A percentile compares a stretch with the other conserved stretches of the same genome.
Conservation (phyloP, 2,888 invertebrate species). For the Eulithis testata region DNA sequence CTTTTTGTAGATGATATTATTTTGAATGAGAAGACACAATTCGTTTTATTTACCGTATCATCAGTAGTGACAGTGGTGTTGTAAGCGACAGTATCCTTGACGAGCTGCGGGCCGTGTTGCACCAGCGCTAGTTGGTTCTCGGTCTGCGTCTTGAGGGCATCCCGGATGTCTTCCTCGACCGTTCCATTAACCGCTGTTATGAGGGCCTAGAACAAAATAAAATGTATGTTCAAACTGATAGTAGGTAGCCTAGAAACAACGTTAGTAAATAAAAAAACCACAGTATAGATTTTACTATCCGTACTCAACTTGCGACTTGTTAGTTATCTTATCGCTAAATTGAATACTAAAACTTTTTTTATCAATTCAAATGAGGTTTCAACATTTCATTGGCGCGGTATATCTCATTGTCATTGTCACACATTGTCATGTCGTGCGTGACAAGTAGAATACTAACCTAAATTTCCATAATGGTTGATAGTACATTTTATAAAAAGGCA, state of each 20-base stretch:
- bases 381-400: conserved; percentile 1
- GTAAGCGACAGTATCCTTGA: conserved; percentile 90
- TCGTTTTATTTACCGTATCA: conserved; percentile 83
- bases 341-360: background rate
- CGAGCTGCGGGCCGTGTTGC: conserved; percentile 87
- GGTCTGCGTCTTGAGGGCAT: conserved; percentile 87
- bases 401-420: conserved; percentile 16
- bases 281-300: no score
- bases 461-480: conserved; percentile 51
- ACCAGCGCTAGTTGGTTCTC: conserved; percentile 86
- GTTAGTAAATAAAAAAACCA: no score
- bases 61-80: conserved; percentile 94
- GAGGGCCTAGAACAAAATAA: conserved; percentile 86
- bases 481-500: conserved; percentile 88
- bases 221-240: background rate
- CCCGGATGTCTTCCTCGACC: conserved; percentile 87
- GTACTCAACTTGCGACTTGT: no score
- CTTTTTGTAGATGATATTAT: no score
- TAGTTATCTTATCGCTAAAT: background rate
- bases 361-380: conserved; percentile 24
- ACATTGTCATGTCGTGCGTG: conserved; percentile 18
- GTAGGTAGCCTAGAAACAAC: no score
- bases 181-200: conserved; percentile 87
- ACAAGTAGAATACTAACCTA: conserved; percentile 30
- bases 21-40: background rate